Evolutionary conservation across 2,888 invertebrate species (phyloP), one percentile per base, ranked within the genome.

Genomic region (Cheilosia vulpina): DNA sequence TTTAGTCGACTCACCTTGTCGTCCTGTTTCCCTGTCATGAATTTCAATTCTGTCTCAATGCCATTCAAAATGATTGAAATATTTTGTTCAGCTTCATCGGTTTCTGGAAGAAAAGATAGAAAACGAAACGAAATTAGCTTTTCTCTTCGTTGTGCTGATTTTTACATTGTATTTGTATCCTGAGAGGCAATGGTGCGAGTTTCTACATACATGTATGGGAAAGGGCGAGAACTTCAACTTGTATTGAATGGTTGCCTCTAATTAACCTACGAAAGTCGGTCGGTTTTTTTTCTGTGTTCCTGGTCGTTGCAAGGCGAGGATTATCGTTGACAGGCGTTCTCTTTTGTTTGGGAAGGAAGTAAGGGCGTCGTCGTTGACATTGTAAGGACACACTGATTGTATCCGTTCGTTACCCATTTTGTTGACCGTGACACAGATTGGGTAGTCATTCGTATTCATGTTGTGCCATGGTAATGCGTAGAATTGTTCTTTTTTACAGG

Each of bases 31-130:
- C 90, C 91, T 17, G 90, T 97, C 76, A 96, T 94, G 92, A 98
- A 98, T 89, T 96, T 96, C 87, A 98, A 93, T 91, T 98, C 98
- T 60, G 98, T 97, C 93, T 98, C 98, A 91, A 97, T 97, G 3
- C 97, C 97, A 89, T 98, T 98, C 90, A 98, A 94, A 94, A 98
- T 96, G 88, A 98, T 97, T 47, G 97, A 97, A 73, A 98, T 97
- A 77, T 97, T 96, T 92, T 97, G 96, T 89, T 97, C 96, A 68
- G 95, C 94, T 80, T 95, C 94, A 87, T 92, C 92, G 41, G 94
- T 93, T 92, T 95, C 95, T 95, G 94, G 93, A 72, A 94, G 92
- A 89, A 89, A 89, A 87, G 88, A 75, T 52, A 87, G 41, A 62
- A 68, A 87, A 68, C 7, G 31, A 15, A 31, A 27, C 1, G 1